Percentiles rank a stretch among this genome's conserved stretches.
These are phyloP conservation scores for Antechinus flavipes DNA, from an alignment of 2,113 vertebrate species.

Conservation along the genomic window DNA sequence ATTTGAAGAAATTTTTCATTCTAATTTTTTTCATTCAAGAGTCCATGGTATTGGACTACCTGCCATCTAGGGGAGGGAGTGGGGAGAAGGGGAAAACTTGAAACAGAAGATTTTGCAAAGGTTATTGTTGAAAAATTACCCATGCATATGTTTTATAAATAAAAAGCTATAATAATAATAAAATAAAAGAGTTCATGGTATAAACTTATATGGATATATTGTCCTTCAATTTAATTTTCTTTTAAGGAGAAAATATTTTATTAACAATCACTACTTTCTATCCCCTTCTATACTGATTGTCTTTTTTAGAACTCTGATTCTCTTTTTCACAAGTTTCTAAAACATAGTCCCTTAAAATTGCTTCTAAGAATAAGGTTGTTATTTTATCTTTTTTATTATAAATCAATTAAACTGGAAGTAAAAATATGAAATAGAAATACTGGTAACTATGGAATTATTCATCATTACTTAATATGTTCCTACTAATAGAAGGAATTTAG, in stretches of 20 bases:
- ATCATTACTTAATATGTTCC: slow-evolving; percentile 8
- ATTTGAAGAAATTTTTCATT: slow-evolving; percentile 27
- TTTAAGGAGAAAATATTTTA: slow-evolving; percentile 24
- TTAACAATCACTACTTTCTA: slow-evolving; percentile 22
- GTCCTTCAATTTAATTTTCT: slow-evolving; percentile 29
- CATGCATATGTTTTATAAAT: too few species aligned
- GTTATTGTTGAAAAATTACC: too few species aligned
- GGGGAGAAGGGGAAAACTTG: too few species aligned
- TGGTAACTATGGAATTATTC: slow-evolving; percentile 19
- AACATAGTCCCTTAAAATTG: slow-evolving; percentile 15
- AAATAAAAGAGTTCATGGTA: background rate
- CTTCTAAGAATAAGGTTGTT: background rate
- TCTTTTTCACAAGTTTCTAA: background rate
- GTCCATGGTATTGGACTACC: background rate
- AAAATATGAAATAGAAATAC: background rate
- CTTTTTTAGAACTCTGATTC: background rate
- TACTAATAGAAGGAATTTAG: slow-evolving; percentile 5
- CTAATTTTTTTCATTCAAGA: slow-evolving; percentile 34
- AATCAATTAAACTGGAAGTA: background rate
- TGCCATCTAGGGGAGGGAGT: too few species aligned
- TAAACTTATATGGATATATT: slow-evolving; percentile 5
- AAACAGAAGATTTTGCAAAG: too few species aligned
- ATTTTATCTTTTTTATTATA: too few species aligned
- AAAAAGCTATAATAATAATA: too few species aligned
- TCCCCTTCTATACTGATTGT: background rate